Evolutionary conservation across 2,797 vertebrate species (phyloP).

Genomic region (Cynodonichthys magdalenae): DNA sequence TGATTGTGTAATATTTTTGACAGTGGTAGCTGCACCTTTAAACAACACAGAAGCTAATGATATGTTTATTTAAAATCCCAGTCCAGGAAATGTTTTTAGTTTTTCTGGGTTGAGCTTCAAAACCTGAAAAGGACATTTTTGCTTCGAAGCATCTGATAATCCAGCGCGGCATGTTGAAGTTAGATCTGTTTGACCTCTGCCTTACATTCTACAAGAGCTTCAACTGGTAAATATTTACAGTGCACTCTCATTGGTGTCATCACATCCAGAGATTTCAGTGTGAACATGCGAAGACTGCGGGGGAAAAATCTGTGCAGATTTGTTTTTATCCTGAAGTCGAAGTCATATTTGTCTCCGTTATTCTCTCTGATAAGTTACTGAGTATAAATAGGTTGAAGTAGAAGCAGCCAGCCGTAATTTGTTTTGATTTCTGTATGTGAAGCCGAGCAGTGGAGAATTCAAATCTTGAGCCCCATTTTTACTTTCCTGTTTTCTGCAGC

Average conservation of each 20-base stretch:
- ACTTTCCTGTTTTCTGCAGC: conserved; percentile 56
- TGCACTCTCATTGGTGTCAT: conserved; percentile 1
- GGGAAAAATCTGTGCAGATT: conserved; percentile 3
- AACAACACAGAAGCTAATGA: too few relatives aligned
- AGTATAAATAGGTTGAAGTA: not conserved
- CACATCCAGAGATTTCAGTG: conserved; percentile 6
- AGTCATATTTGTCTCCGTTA: not conserved
- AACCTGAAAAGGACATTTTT: too few relatives aligned
- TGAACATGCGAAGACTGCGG: not conserved
- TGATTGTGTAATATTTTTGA: too few relatives aligned
- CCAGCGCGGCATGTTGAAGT: not conserved
- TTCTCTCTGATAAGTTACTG: too few relatives aligned
- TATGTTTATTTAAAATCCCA: too few relatives aligned
- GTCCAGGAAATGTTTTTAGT: too few relatives aligned
- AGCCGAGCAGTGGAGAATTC: not conserved
- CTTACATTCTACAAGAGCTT: conserved; percentile 22
- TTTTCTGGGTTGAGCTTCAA: too few relatives aligned
- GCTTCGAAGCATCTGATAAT: conserved; percentile 2
- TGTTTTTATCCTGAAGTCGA: not conserved
- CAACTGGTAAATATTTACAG: conserved; percentile 51
- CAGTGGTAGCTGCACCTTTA: too few relatives aligned
- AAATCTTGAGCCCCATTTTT: conserved; percentile 27
- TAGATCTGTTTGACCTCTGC: conserved; percentile 25
- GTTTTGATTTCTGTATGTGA: not conserved
- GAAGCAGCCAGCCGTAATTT: conserved; percentile 2